Conservation (phyloP, 1,140 invertebrate species). For the Temnothorax nylanderi region DNA sequence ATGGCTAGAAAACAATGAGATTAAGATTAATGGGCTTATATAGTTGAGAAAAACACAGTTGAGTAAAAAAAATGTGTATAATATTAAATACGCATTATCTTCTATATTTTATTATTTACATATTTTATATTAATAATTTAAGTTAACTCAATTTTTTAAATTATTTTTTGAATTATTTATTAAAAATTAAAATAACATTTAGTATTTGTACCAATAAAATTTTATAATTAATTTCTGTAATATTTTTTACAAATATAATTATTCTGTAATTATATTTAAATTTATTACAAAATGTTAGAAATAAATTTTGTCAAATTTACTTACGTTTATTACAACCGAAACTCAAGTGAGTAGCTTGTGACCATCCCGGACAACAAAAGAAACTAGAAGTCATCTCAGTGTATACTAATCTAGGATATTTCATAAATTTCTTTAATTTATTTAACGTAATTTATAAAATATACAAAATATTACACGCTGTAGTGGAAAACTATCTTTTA, state of each 20-base stretch:
- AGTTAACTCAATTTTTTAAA: not conserved
- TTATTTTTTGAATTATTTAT: not conserved
- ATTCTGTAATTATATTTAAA: not conserved
- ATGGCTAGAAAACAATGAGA: constrained; percentile 82
- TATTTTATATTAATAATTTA: not conserved
- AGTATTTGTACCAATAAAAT: not conserved
- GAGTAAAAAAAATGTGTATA: not conserved
- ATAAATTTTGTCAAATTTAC: constrained; percentile 69
- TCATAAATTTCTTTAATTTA: not conserved
- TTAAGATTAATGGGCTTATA: constrained; percentile 3
- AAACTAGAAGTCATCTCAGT: constrained; percentile 78
- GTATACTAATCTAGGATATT: constrained; percentile 76
- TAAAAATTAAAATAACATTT: not conserved
- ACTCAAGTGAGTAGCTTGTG: constrained; percentile 85
- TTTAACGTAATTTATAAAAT: constrained; percentile 27
- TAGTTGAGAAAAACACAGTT: not conserved
- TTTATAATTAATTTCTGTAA: not conserved
- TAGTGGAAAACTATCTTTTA: not conserved
- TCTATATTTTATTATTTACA: not conserved
- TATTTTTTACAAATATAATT: not conserved
- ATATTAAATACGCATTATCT: not conserved
- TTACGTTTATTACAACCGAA: constrained; percentile 89
- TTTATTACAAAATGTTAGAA: not conserved
- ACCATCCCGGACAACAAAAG: constrained; percentile 89
- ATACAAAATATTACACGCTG: not conserved